Percentiles rank a stretch among this genome's conserved stretches.
Conservation (phyloP, 2,888 invertebrate genomes). For the Gastracanthus pulcherrimus region DNA sequence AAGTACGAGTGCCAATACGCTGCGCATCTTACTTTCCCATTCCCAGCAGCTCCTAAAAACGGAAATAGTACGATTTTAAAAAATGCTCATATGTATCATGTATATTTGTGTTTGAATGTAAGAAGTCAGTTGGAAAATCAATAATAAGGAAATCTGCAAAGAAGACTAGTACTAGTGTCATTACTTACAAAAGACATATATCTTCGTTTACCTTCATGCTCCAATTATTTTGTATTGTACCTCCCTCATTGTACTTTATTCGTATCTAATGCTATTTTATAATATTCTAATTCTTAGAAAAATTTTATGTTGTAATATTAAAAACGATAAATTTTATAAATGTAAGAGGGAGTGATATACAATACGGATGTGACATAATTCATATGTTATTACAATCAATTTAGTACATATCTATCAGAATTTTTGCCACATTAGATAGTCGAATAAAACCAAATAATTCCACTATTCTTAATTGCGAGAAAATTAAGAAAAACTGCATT, state of each 20-base stretch:
- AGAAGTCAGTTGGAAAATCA: slow-evolving; percentile 6
- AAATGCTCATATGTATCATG: too few relatives aligned
- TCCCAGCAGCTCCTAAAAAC: slow-evolving; percentile 93
- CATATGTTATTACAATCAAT: too few relatives aligned
- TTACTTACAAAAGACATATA: neutral
- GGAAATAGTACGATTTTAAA: slow-evolving; percentile 31
- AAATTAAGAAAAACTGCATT: too few relatives aligned
- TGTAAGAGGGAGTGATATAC: too few relatives aligned
- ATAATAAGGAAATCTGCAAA: neutral
- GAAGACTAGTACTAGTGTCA: neutral
- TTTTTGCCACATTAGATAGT: too few relatives aligned
- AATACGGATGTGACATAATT: too few relatives aligned
- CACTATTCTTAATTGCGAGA: too few relatives aligned
- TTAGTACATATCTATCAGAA: too few relatives aligned
- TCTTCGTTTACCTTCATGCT: neutral
- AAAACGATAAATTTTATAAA: too few relatives aligned
- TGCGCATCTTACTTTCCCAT: slow-evolving; percentile 95
- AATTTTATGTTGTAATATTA: neutral
- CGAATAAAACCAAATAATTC: too few relatives aligned
- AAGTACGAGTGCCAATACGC: slow-evolving; percentile 88
- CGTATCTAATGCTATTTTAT: neutral
- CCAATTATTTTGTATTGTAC: neutral
- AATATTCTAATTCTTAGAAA: neutral
- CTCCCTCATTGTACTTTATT: neutral
- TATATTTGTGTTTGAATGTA: too few relatives aligned